Conservation (phyloP, 2,797 vertebrate species). For the Acanthis flammea region DNA sequence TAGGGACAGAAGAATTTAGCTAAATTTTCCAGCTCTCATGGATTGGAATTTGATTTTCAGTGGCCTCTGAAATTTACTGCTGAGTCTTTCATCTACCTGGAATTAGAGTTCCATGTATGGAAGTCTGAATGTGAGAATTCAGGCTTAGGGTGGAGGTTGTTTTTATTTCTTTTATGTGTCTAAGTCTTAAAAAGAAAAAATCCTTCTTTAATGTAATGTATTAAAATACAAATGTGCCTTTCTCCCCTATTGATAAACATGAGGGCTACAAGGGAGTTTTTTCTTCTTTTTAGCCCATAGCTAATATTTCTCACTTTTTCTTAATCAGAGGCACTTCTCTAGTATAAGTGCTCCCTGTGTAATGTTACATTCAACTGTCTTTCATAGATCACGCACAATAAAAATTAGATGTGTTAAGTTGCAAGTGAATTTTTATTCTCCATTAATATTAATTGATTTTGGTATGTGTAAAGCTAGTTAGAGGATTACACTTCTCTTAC, state of each 20-base stretch:
- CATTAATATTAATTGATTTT: background rate
- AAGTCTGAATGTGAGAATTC: background rate
- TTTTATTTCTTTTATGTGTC: background rate
- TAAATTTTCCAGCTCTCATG: background rate
- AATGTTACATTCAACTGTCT: background rate
- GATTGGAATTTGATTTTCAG: background rate
- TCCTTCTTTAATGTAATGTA: background rate
- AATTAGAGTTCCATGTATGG: background rate
- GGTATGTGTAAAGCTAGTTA: background rate
- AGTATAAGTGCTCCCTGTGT: background rate
- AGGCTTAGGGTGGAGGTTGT: background rate
- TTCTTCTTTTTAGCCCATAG: background rate
- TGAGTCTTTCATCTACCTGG: background rate
- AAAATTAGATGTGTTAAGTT: background rate
- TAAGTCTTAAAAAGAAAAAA: background rate
- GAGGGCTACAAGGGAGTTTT: background rate
- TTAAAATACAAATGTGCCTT: background rate
- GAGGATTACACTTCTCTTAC: background rate
- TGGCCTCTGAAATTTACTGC: background rate
- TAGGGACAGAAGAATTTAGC: background rate
- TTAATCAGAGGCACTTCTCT: background rate
- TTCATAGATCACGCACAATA: background rate
- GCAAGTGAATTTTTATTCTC: background rate
- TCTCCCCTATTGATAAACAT: background rate
- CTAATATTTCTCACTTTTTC: background rate